Percentiles rank a stretch among this genome's conserved stretches.
These are phyloP conservation scores for Struthidea cinerea DNA, from an alignment of 2,113 vertebrate genomes.

Conservation along the genomic window DNA sequence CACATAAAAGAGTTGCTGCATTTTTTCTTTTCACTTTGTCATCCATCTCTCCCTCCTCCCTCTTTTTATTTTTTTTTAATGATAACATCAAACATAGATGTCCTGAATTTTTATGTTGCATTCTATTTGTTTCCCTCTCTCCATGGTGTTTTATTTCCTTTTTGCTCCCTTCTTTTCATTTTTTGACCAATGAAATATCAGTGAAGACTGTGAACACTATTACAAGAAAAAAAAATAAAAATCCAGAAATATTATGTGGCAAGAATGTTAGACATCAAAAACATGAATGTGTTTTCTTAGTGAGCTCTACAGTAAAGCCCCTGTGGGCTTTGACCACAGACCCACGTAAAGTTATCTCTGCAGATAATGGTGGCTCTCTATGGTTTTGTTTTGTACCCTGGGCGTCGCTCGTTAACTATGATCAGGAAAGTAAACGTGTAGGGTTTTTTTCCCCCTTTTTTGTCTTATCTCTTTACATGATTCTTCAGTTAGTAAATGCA, in stretches of 20 bases:
- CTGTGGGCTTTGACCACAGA: constrained; percentile 29
- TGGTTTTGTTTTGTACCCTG: constrained; percentile 7
- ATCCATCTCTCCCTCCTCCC: constrained; percentile 15
- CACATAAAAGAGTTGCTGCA: constrained; percentile 73
- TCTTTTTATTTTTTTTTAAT: constrained; percentile 36
- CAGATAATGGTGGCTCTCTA: constrained; percentile 11
- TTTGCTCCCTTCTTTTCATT: not conserved
- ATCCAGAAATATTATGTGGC: not conserved
- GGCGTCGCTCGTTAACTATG: not conserved
- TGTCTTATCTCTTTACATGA: not conserved
- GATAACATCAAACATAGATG: constrained; percentile 35
- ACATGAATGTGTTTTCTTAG: not conserved
- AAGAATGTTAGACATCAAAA: not conserved
- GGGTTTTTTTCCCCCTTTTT: not conserved
- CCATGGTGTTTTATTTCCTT: not conserved
- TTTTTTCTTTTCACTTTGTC: constrained; percentile 64
- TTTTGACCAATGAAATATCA: not conserved
- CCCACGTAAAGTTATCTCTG: not conserved
- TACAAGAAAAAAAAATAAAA: not conserved
- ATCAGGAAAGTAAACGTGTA: not conserved
- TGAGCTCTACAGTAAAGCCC: constrained; percentile 29
- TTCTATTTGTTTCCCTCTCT: not conserved
- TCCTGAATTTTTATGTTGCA: constrained; percentile 53
- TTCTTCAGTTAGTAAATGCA: not conserved
- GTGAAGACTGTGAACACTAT: not conserved